Evolutionary conservation across 2,113 vertebrate genomes (phyloP).

Genomic region (Larimichthys crocea): DNA sequence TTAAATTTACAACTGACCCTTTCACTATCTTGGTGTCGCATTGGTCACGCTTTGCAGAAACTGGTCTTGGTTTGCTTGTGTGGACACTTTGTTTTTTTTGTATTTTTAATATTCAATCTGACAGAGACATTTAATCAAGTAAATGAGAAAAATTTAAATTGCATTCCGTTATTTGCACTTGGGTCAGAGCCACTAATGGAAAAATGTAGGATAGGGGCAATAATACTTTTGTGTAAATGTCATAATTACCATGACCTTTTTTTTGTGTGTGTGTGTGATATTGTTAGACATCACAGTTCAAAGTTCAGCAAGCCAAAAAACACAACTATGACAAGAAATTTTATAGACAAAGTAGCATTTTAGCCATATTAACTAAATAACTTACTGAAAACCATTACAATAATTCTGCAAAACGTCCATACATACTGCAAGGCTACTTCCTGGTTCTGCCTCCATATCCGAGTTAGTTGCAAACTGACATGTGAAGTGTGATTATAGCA

Average conservation of each 20-base stretch:
- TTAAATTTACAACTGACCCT: constrained; percentile 24
- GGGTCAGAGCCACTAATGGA: neutral
- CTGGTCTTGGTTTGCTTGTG: neutral
- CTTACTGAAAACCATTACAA: too few species aligned
- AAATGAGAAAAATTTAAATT: neutral
- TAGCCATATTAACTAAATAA: too few species aligned
- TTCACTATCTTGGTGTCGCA: neutral
- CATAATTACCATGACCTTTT: neutral
- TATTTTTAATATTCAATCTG: neutral
- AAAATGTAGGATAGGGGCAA: neutral
- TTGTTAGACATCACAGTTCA: too few species aligned
- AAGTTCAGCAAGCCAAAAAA: neutral
- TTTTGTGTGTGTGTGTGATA: neutral
- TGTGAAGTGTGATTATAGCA: too few species aligned
- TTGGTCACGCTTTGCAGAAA: constrained; percentile 9
- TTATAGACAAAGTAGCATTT: too few species aligned
- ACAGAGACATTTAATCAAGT: neutral
- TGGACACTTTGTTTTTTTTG: neutral
- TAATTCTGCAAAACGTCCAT: too few species aligned
- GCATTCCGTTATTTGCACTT: neutral
- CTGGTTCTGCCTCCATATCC: too few species aligned
- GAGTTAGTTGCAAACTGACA: too few species aligned
- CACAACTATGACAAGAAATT: too few species aligned
- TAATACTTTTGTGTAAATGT: neutral
- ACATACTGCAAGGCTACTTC: too few species aligned